Conservation (phyloP, 2,113 vertebrate species). For the Echinops telfairi region DNA sequence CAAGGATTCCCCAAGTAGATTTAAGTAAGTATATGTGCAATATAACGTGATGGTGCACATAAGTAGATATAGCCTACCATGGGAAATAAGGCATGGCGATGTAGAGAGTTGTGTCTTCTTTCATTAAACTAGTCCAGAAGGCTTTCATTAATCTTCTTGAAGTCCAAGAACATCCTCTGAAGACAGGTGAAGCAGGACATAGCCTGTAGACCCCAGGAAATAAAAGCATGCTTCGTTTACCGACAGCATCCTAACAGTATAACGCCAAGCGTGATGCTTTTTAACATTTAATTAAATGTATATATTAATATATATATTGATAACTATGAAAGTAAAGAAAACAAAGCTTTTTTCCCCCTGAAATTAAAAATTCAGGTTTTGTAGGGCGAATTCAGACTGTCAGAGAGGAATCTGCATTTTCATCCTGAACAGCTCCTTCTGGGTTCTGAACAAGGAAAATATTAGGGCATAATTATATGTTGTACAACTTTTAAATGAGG, state of each 20-base stretch:
- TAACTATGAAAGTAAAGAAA: too few relatives aligned
- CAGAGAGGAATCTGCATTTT: background rate
- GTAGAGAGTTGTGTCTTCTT: background rate
- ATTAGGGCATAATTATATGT: background rate
- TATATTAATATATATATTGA: too few relatives aligned
- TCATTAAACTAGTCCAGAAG: background rate
- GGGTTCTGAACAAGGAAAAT: background rate
- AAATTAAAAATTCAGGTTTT: too few relatives aligned
- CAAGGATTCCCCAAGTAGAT: background rate
- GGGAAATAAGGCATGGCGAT: background rate
- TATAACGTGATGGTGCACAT: background rate
- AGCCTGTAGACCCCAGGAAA: background rate
- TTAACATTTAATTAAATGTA: too few relatives aligned
- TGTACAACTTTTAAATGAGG: background rate
- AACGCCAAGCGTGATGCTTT: too few relatives aligned
- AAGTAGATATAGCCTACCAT: background rate
- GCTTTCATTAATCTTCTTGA: constrained; percentile 4
- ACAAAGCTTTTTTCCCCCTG: too few relatives aligned
- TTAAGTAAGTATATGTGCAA: background rate
- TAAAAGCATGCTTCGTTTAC: background rate
- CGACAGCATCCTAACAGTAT: background rate
- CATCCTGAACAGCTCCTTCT: background rate
- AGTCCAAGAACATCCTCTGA: background rate
- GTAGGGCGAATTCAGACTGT: background rate
- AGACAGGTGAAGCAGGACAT: background rate